These are phyloP conservation scores for Rhinopomastus cyanomelas DNA, from an alignment of 2,113 vertebrate genomes.

Conservation along the genomic window DNA sequence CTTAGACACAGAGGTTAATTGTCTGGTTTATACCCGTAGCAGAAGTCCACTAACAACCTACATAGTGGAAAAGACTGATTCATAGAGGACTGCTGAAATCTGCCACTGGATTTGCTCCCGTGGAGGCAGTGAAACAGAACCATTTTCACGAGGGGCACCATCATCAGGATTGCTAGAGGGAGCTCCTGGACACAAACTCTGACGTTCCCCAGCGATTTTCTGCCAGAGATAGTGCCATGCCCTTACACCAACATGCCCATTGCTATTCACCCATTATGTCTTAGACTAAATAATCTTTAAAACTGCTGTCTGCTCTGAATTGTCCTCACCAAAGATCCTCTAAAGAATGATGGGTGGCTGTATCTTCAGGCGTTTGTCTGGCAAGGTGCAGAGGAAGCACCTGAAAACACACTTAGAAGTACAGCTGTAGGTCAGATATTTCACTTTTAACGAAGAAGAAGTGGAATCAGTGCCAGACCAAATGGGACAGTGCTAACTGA, in stretches of 20 bases:
- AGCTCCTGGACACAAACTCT: background rate
- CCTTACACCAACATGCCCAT: background rate
- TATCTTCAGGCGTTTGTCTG: background rate
- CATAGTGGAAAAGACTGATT: background rate
- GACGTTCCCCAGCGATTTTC: background rate
- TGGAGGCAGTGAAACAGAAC: background rate
- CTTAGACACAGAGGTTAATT: background rate
- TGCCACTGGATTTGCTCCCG: background rate
- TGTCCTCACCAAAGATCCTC: background rate
- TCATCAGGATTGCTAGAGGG: background rate
- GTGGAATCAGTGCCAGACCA: background rate
- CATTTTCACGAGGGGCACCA: background rate
- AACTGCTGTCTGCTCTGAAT: background rate
- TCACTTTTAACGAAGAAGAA: background rate
- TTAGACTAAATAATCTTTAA: background rate
- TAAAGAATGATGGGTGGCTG: background rate
- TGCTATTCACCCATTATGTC: background rate
- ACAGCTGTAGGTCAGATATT: background rate
- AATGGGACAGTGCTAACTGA: background rate
- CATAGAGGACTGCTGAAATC: background rate
- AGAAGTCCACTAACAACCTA: background rate
- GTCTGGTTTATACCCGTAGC: background rate
- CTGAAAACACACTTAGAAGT: background rate
- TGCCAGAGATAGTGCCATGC: background rate
- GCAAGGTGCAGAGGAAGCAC: background rate